Evolutionary conservation across 2,113 vertebrate genomes (phyloP).

Genomic region (Rostratula benghalensis): DNA sequence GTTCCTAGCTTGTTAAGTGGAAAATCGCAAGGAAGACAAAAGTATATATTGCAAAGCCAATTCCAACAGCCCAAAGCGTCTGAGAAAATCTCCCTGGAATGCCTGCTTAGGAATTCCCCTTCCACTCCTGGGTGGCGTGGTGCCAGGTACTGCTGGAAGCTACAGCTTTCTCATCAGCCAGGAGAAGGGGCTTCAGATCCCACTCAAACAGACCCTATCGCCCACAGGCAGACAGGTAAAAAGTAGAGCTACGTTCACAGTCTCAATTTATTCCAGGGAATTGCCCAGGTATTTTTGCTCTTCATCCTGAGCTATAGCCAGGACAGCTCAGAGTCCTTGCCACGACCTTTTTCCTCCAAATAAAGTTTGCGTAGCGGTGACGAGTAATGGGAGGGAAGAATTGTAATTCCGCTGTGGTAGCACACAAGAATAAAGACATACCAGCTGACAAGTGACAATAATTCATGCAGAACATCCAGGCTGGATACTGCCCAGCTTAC

Average conservation of each 20-base stretch:
- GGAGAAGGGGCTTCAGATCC: background rate
- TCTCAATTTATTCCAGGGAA: constrained; percentile 21
- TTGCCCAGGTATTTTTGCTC: background rate
- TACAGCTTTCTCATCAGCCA: background rate
- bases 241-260: background rate
- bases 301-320: background rate
- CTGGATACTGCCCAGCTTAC: constrained; percentile 17
- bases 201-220: background rate
- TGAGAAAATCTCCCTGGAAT: constrained; percentile 31
- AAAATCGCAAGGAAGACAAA: background rate
- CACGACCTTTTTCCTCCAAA: constrained; percentile 43
- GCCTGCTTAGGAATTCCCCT: constrained; percentile 57
- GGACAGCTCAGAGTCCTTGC: constrained; percentile 14
- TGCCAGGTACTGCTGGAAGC: constrained; percentile 30
- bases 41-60: background rate
- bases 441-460: constrained; percentile 43
- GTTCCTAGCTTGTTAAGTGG: background rate
- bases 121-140: constrained; percentile 26
- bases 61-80: background rate
- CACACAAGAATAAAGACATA: constrained; percentile 27
- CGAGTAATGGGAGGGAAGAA: constrained; percentile 1
- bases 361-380: background rate
- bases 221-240: background rate
- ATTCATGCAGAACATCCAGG: constrained; percentile 9
- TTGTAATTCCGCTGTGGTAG: constrained; percentile 10